phyloP scores from a whole-genome alignment of 64 coral and sea anemone genomes.

The Astreopora myriophthalma region DNA sequence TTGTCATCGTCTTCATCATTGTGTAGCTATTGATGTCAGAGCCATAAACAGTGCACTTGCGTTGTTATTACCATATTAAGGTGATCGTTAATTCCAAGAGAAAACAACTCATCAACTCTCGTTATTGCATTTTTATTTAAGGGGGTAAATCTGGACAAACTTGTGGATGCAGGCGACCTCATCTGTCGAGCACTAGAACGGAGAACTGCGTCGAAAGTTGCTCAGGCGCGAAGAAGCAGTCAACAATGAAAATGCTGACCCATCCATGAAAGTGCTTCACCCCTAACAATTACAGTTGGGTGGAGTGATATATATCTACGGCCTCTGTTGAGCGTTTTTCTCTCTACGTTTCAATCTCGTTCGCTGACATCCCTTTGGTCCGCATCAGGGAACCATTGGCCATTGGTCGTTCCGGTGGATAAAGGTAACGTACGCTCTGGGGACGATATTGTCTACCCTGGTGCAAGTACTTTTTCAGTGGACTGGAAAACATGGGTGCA shows the following conservation, averaged over 20 bases:
- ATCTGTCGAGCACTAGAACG: conserved; percentile 68
- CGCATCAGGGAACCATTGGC: no score
- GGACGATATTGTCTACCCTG: no score
- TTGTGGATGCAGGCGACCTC: conserved; percentile 74
- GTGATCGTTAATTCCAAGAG: not conserved
- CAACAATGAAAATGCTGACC: not conserved
- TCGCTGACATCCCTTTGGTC: no score
- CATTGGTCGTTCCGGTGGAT: no score
- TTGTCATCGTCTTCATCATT: not conserved
- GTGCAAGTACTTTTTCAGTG: no score
- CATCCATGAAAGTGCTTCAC: no score
- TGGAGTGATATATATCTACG: no score
- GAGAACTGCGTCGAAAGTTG: conserved; percentile 84
- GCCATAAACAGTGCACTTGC: not conserved
- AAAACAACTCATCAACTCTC: not conserved
- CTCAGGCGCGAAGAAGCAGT: conserved; percentile 32
- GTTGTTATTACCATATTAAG: not conserved
- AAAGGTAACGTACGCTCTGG: no score
- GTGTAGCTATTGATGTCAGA: not conserved
- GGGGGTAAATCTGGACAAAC: conserved; percentile 82
- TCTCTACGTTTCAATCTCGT: no score
- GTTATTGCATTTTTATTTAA: not conserved
- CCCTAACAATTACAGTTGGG: no score
- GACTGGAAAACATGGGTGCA: no score
- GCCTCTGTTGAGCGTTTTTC: no score